Conservation (phyloP, 2,797 vertebrate genomes). For the Enteromius trimaculatus region DNA sequence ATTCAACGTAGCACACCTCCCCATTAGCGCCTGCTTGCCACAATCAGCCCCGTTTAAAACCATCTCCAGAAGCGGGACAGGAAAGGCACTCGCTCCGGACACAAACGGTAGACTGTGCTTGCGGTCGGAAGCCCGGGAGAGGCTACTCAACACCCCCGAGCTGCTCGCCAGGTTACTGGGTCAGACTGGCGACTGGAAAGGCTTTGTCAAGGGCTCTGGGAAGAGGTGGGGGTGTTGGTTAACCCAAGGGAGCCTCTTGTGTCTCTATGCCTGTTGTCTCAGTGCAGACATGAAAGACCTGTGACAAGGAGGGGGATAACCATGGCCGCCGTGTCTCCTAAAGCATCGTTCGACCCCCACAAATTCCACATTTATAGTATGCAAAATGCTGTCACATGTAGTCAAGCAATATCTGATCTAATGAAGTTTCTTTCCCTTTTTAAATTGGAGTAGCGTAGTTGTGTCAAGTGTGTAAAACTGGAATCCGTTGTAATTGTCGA, state of each 20-base stretch:
- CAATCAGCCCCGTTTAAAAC: constrained; percentile 72
- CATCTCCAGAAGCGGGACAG: constrained; percentile 71
- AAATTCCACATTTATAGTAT: constrained; percentile 29
- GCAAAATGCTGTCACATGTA: constrained; percentile 29
- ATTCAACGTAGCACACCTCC: constrained; percentile 62
- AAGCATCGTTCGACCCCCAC: constrained; percentile 51
- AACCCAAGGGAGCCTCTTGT: constrained; percentile 71
- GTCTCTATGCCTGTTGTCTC: constrained; percentile 73
- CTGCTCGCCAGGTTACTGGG: constrained; percentile 81
- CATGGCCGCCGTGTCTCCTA: constrained; percentile 45
- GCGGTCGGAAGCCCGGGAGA: constrained; percentile 56
- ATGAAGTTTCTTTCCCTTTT: constrained; percentile 51
- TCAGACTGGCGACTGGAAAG: constrained; percentile 76
- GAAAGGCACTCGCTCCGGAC: constrained; percentile 72
- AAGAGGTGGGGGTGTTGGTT: constrained; percentile 62
- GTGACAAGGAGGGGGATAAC: constrained; percentile 62
- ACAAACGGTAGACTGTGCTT: constrained; percentile 70
- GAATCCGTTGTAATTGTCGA: constrained; percentile 74
- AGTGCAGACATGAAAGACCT: constrained; percentile 72
- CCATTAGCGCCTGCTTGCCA: constrained; percentile 62
- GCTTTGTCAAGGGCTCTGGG: constrained; percentile 74
- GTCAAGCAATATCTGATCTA: constrained; percentile 28
- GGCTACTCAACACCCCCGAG: constrained; percentile 71
- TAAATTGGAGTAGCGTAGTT: constrained; percentile 38
- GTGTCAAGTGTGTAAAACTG: constrained; percentile 68